Base-by-base conservation (phyloP, 2,113 vertebrate genomes). In the Stigmatopora argus region DNA sequence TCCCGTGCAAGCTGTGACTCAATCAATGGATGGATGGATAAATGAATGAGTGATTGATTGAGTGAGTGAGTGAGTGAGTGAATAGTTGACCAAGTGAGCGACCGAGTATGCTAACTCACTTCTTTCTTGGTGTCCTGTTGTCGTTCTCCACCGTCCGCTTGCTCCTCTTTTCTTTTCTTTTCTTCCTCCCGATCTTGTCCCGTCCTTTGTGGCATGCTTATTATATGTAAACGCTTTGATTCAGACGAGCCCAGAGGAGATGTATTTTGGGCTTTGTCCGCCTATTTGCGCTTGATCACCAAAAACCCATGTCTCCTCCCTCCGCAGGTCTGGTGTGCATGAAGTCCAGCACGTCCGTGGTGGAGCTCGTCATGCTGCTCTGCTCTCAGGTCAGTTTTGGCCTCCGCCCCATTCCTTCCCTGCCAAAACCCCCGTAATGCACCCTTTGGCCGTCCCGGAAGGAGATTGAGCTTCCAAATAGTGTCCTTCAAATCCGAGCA, bases 341-440 rank as follows among this genome's bases (percentile, higher is more conserved):
- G 96, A 99, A 99, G 86, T 99, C 96, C 0, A 99, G 96, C 85
- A 98, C 96, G 0, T 98, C 96, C 0, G 96, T 99, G 78, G 96
- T 99, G 71, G 96, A 99, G 85, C 92, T 99, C 2, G 96, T 99
- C 21, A 99, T 99, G 96, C 91, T 99, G 87, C 94, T 99, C 72
- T 99, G 96, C 86, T 99, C 96, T 70, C 96, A 99, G 95, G 96
- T 99, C 87, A 0, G 69, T 64, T 31, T 23, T 14, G 1, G 12
- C 12, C 4, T 38, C 35, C 4, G 7, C 35, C 35, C 35, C 4
- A 38, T 7, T 38, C 7, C 35, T 38, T n/a, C n/a, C n/a, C n/a
- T n/a, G n/a, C n/a, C n/a, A n/a, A n/a, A n/a, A n/a, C n/a, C n/a
- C n/a, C n/a, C n/a, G n/a, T n/a, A n/a, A n/a, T n/a, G n/a, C n/a